Conservation (phyloP, 2,113 vertebrate species). For the Chinchilla lanigera region DNA sequence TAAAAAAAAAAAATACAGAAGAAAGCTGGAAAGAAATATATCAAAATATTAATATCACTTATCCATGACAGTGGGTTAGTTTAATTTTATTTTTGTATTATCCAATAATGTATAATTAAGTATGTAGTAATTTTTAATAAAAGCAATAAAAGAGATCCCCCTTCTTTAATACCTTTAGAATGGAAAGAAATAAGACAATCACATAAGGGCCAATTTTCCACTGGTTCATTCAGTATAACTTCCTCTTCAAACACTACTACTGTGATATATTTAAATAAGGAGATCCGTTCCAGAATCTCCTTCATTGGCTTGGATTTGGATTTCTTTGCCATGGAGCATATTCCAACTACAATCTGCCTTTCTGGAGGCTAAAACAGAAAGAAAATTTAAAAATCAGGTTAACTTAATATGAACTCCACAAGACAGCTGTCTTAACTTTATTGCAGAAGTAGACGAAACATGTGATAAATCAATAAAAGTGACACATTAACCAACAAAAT, state of each 20-base stretch:
- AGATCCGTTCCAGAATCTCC: slow-evolving; percentile 94
- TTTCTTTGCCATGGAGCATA: slow-evolving; percentile 96
- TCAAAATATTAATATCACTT: background rate
- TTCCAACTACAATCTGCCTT: slow-evolving; percentile 94
- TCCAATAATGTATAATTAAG: slow-evolving; percentile 23
- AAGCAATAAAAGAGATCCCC: background rate
- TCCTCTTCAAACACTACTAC: slow-evolving; percentile 94
- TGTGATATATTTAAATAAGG: slow-evolving; percentile 94
- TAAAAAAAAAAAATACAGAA: background rate
- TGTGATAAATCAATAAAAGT: slow-evolving; percentile 10
- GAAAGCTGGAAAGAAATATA: slow-evolving; percentile 34
- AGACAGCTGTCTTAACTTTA: background rate
- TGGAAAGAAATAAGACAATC: slow-evolving; percentile 96
- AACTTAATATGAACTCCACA: slow-evolving; percentile 29
- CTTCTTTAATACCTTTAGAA: slow-evolving; percentile 90
- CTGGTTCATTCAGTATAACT: slow-evolving; percentile 92
- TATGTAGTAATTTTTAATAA: background rate
- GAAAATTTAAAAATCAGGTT: slow-evolving; percentile 44
- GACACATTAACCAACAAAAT: slow-evolving; percentile 7
- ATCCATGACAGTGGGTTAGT: background rate
- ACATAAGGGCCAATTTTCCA: slow-evolving; percentile 94
- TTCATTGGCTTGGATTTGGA: slow-evolving; percentile 96
- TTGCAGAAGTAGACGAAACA: background rate
- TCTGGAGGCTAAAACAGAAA: slow-evolving; percentile 89
- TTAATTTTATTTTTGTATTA: slow-evolving; percentile 53